Evolutionary conservation across 2,888 invertebrate species (phyloP), one percentile per base, ranked within the genome.

Genomic region (Drosophila colorata): DNA sequence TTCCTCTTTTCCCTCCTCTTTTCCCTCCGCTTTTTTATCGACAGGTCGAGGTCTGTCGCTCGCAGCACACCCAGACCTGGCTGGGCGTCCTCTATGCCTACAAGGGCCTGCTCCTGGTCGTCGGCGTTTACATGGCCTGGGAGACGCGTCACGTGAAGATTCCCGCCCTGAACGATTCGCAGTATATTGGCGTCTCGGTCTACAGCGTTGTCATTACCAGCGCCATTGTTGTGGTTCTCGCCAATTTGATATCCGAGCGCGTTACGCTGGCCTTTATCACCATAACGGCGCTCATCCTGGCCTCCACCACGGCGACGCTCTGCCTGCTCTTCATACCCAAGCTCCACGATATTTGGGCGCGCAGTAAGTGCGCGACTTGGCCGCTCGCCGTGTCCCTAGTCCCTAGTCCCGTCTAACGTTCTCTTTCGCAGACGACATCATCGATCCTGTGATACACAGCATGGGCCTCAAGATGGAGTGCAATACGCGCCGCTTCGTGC

Each of bases 121-220:
- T 98, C 68, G 98, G 98, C 0, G 96, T 97, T 4, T 98, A 97
- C 93, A 98, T 98, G 98, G 98, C 98, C 0, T 98, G 98, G 98
- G 97, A 98, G 93, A 98, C 98, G 9, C 94, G 97, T 53, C 95
- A 96, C 91, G 97, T 98, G 23, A 97, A 98, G 93, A 97, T 98
- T 82, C 96, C 97, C 13, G 97, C 97, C 0, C 93, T 98, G 25
- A 98, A 98, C 92, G 98, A 98, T 93, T 98, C 98, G 5, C 97
- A 97, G 90, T 97, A 98, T 92, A 98, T 98, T 79, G 98, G 97
- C 11, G 96, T 98, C 91, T 97, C 97, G 81, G 98, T 98, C 0
- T 98, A 98, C 90, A 97, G 96, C 52, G 97, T 97, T 0, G 97
- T 98, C 51, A 96, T 98, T 73, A 96, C 96, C 47, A 97, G 97